A percentile compares a stretch with the other conserved stretches of the same genome.
Conservation (phyloP, 2,888 invertebrate genomes). For the Anagyrus pseudococci region DNA sequence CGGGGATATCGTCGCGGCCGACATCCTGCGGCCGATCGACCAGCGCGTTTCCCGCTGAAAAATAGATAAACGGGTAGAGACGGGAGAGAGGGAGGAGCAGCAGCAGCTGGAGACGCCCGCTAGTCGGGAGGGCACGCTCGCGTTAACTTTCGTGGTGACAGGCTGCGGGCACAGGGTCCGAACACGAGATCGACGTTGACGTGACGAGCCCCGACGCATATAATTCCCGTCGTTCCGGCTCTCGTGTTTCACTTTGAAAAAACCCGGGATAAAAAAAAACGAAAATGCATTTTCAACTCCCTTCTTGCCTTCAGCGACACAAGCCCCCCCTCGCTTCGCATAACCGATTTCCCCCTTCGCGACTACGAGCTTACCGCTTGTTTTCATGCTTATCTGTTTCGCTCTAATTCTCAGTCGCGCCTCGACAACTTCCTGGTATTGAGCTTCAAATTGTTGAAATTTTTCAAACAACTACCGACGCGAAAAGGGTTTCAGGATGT, state of each 20-base stretch:
- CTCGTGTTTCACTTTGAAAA: no score
- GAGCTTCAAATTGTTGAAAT: no score
- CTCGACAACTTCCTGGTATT: no score
- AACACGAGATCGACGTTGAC: conserved; percentile 47
- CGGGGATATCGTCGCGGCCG: no score
- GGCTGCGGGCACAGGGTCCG: conserved; percentile 30
- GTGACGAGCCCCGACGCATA: conserved; percentile 22
- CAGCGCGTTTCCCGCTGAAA: no score
- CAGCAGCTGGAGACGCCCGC: background rate
- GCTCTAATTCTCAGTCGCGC: background rate
- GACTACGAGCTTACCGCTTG: no score
- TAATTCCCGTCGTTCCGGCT: background rate
- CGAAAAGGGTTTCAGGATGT: no score
- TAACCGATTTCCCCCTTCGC: background rate
- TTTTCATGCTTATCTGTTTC: background rate
- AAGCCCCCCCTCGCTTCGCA: background rate
- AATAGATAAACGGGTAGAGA: background rate
- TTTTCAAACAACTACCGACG: conserved; percentile 14
- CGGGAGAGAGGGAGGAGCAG: background rate
- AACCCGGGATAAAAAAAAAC: conserved; percentile 8
- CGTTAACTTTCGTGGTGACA: conserved; percentile 46
- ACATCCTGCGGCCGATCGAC: no score
- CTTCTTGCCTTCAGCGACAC: background rate
- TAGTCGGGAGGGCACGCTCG: conserved; percentile 41
- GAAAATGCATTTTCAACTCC: conserved; percentile 5